Conservation (phyloP, 2,113 vertebrate genomes). For the Ahaetulla prasina region DNA sequence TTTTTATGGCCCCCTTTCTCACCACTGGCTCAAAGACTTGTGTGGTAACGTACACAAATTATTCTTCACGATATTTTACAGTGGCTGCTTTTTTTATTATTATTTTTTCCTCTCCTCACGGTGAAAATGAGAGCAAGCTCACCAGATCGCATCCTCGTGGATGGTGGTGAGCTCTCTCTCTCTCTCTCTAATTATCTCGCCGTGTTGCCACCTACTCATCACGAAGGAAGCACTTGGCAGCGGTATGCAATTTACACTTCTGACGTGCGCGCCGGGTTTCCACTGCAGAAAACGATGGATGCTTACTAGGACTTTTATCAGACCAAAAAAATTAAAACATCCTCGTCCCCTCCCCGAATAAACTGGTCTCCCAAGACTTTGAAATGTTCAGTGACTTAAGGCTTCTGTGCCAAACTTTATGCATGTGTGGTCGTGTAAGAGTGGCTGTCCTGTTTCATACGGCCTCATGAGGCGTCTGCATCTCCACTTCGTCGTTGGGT, state of each 20-base stretch:
- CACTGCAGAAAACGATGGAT: conserved; percentile 48
- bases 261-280: conserved; percentile 39
- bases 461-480: neutral
- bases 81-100: conserved; percentile 53
- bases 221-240: conserved; percentile 35
- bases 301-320: conserved; percentile 45
- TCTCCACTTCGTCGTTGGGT: neutral
- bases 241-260: conserved; percentile 1
- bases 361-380: conserved; percentile 40
- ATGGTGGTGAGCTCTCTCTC: conserved; percentile 58
- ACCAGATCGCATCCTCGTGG: conserved; percentile 36
- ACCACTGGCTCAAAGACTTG: conserved; percentile 52
- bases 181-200: conserved; percentile 62
- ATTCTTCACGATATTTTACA: conserved; percentile 63
- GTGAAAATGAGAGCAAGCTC: conserved; percentile 74
- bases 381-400: conserved; percentile 51
- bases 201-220: conserved; percentile 50
- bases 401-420: conserved; percentile 71
- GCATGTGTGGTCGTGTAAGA: neutral
- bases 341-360: neutral
- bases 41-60: conserved; percentile 68
- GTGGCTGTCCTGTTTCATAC: conserved; percentile 41
- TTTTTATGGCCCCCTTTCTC: conserved; percentile 67
- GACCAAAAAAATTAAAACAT: neutral
- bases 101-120: conserved; percentile 45